Evolutionary conservation across 2,888 invertebrate species (phyloP).

Genomic region (Polydrusus pterygomalis): DNA sequence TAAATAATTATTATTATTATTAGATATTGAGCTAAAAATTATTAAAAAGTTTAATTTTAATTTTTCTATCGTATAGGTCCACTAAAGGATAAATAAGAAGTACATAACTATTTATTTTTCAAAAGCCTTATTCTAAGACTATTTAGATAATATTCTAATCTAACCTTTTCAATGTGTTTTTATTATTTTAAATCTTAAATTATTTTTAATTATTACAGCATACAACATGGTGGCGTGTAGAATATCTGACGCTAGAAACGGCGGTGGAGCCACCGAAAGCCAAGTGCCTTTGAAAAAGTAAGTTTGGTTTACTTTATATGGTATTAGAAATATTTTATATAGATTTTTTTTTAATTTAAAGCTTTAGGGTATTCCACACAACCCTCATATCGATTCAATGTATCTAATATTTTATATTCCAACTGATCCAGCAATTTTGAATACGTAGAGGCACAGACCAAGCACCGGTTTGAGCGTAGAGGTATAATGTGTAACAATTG

Average conservation of each 20-base stretch:
- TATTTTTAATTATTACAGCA: slow-evolving; percentile 80
- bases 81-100: too few relatives aligned
- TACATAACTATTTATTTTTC: neutral
- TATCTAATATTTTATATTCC: too few relatives aligned
- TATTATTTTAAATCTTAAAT: neutral
- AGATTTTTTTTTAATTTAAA: neutral
- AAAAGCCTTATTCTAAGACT: slow-evolving; percentile 17
- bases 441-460: too few relatives aligned
- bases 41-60: too few relatives aligned
- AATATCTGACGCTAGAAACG: slow-evolving; percentile 94
- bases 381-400: neutral
- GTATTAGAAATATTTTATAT: too few relatives aligned
- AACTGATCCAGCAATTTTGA: too few relatives aligned
- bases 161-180: neutral
- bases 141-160: neutral
- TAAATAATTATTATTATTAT: too few relatives aligned
- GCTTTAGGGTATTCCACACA: neutral
- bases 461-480: too few relatives aligned
- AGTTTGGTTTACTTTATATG: slow-evolving; percentile 72
- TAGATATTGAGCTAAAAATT: too few relatives aligned
- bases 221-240: slow-evolving; percentile 99
- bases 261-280: slow-evolving; percentile 87
- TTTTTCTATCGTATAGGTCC: too few relatives aligned
- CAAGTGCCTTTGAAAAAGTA: slow-evolving; percentile 99
- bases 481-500: too few relatives aligned